Percentiles rank a stretch among this genome's conserved stretches.
Conservation (phyloP, 2,113 vertebrate genomes). For the Hemibagrus wyckioides region DNA sequence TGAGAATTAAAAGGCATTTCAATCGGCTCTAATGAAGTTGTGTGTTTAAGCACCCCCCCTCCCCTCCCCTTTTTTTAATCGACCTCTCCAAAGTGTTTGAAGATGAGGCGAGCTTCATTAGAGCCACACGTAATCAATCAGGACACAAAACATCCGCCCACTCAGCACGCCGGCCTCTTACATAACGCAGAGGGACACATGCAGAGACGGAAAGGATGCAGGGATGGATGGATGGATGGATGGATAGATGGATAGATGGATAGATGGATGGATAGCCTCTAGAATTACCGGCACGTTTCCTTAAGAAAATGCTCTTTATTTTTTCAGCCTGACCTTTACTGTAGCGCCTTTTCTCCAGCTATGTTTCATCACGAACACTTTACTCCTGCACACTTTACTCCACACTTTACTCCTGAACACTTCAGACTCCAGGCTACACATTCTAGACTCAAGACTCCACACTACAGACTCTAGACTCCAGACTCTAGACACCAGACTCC, state of each 20-base stretch:
- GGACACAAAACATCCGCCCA: slow-evolving; percentile 56
- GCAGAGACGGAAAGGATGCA: background rate
- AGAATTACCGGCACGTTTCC: background rate
- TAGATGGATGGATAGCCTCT: background rate
- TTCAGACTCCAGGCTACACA: background rate
- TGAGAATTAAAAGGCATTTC: slow-evolving; percentile 55
- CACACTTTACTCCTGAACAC: too few species aligned
- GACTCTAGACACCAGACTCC: too few species aligned
- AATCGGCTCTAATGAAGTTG: slow-evolving; percentile 52
- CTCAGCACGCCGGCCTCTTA: background rate
- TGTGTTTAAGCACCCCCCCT: slow-evolving; percentile 58
- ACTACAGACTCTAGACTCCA: too few species aligned
- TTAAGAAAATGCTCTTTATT: too few species aligned
- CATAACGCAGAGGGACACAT: background rate
- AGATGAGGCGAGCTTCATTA: slow-evolving; percentile 66
- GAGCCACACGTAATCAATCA: slow-evolving; percentile 65
- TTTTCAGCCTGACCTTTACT: background rate
- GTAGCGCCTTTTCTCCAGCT: background rate
- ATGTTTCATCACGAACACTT: background rate
- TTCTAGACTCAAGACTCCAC: too few species aligned
- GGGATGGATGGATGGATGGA: background rate
- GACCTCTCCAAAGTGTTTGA: slow-evolving; percentile 59
- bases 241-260: background rate
- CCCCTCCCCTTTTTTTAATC: slow-evolving; percentile 58
- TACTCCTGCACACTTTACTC: background rate